Percentiles rank a stretch among this genome's conserved stretches.
Evolutionary conservation across 2,888 invertebrate genomes (phyloP).

Genomic region (Hedya salicella): DNA sequence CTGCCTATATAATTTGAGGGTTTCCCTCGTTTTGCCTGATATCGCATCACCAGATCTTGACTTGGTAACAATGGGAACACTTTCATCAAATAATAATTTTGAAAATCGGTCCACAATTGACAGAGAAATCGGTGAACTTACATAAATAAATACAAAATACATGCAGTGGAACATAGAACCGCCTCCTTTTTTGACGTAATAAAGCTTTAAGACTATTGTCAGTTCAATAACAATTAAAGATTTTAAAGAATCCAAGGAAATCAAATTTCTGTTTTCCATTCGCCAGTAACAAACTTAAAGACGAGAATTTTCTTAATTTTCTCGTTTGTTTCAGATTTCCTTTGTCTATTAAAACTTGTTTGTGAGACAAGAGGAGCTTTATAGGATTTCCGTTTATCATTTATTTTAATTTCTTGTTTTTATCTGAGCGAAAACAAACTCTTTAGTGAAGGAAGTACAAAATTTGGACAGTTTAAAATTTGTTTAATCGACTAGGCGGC

Average conservation of each 20-base stretch:
- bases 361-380: background rate
- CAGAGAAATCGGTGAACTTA: too few relatives aligned
- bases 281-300: background rate
- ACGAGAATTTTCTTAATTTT: constrained; percentile 4
- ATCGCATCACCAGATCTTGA: too few relatives aligned
- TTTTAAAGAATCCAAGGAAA: constrained; percentile 9
- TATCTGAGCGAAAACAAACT: background rate
- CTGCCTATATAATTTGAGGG: too few relatives aligned
- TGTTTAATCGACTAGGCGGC: constrained; percentile 55
- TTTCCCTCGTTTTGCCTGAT: too few relatives aligned
- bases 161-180: too few relatives aligned
- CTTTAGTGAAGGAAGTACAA: constrained; percentile 14
- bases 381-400: background rate
- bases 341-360: constrained; percentile 16
- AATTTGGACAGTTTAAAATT: constrained; percentile 52
- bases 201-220: constrained; percentile 8
- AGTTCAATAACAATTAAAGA: background rate
- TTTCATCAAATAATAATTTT: too few relatives aligned
- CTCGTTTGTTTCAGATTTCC: constrained; percentile 7
- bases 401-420: constrained; percentile 13
- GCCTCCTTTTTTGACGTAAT: too few relatives aligned
- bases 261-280: constrained; percentile 6
- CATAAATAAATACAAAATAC: too few relatives aligned
- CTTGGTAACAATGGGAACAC: too few relatives aligned
- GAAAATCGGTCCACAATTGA: too few relatives aligned